These are phyloP conservation scores for Orientallactaga bullata DNA, from an alignment of 2,113 vertebrate genomes.

Conservation along the genomic window DNA sequence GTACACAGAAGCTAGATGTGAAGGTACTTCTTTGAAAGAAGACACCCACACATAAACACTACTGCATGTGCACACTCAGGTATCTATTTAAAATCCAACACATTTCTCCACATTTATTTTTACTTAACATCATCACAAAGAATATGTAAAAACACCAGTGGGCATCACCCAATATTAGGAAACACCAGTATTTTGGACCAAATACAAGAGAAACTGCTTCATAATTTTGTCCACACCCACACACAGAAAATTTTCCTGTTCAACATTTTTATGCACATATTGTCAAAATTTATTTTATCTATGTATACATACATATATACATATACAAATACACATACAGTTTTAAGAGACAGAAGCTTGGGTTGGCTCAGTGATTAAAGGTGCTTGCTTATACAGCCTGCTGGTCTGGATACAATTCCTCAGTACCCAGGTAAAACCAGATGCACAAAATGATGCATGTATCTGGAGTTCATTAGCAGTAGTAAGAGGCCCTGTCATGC, in stretches of 20 bases:
- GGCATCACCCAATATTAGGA: slow-evolving; percentile 1
- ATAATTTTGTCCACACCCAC: not conserved
- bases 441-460: too few species aligned
- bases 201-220: not conserved
- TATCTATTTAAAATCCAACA: not conserved
- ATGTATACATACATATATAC: not conserved
- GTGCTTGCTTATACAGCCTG: too few species aligned
- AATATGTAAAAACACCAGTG: not conserved
- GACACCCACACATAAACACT: not conserved
- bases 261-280: not conserved
- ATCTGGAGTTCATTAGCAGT: too few species aligned
- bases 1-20: not conserved
- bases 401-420: too few species aligned
- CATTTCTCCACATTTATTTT: slow-evolving; percentile 27
- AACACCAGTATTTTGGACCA: not conserved
- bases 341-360: not conserved
- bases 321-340: not conserved
- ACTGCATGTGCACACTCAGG: not conserved
- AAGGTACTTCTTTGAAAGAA: not conserved
- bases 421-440: too few species aligned
- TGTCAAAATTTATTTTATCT: slow-evolving; percentile 17
- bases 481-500: too few species aligned
- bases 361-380: too few species aligned
- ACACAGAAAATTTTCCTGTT: not conserved
- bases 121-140: slow-evolving; percentile 11